Evolutionary conservation across 2,113 vertebrate genomes (phyloP).

Genomic region (Eulemur rufifrons): DNA sequence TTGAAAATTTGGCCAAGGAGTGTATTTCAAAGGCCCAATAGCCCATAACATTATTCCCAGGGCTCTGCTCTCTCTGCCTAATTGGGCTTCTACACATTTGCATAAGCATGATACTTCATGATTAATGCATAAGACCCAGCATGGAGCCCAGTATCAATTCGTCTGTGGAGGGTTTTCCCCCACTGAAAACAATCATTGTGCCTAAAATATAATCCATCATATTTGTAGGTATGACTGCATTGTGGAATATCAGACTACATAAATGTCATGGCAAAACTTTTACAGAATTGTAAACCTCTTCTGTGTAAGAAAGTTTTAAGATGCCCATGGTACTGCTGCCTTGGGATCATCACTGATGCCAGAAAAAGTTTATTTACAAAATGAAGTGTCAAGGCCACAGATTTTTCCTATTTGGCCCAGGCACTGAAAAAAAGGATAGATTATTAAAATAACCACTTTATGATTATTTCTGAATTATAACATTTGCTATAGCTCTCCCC

Average conservation of each 20-base stretch:
- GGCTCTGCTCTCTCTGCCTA: constrained; percentile 80
- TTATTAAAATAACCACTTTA: constrained; percentile 68
- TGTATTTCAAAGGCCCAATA: constrained; percentile 82
- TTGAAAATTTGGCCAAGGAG: constrained; percentile 82
- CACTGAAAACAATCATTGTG: constrained; percentile 70
- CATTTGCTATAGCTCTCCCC: constrained; percentile 7
- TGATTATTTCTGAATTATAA: constrained; percentile 63
- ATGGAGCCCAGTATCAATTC: constrained; percentile 76
- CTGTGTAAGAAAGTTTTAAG: constrained; percentile 38
- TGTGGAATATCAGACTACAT: constrained; percentile 57
- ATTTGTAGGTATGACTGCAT: constrained; percentile 47
- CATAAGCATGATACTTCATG: constrained; percentile 83
- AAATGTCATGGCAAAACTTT: constrained; percentile 37
- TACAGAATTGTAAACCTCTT: constrained; percentile 50
- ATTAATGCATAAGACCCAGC: constrained; percentile 84
- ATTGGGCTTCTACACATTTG: constrained; percentile 82
- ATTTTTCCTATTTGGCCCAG: constrained; percentile 36
- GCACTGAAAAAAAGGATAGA: constrained; percentile 28
- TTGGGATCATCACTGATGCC: constrained; percentile 23
- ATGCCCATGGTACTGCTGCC: not conserved
- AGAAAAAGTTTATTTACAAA: constrained; percentile 60
- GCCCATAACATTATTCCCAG: constrained; percentile 81
- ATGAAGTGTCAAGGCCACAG: constrained; percentile 5
- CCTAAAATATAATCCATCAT: constrained; percentile 57
- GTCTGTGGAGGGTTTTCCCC: constrained; percentile 48